Percentiles rank a stretch among this genome's conserved stretches.
These are phyloP conservation scores for Drosophila emarginata DNA, from an alignment of 2,888 invertebrate species.

Conservation along the genomic window DNA sequence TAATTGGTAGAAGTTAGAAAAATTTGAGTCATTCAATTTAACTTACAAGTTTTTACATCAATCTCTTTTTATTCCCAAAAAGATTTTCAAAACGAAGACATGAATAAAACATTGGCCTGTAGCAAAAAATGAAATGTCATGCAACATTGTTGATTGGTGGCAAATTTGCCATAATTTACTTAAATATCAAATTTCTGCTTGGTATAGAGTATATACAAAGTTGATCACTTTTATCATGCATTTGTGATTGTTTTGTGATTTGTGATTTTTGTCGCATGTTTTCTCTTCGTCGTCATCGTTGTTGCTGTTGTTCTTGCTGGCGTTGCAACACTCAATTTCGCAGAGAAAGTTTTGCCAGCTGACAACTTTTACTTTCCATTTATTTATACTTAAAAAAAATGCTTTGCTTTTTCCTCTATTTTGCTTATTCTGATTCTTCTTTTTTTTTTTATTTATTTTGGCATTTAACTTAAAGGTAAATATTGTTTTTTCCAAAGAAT, in stretches of 20 bases:
- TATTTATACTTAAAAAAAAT: neutral
- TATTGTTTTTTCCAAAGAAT: slow-evolving; percentile 19
- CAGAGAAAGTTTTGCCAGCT: slow-evolving; percentile 29
- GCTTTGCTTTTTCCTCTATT: slow-evolving; percentile 9
- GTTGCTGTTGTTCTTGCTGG: neutral
- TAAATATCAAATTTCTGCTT: too few species aligned
- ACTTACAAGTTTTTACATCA: too few species aligned
- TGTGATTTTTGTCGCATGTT: slow-evolving; percentile 2
- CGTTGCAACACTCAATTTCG: slow-evolving; percentile 5
- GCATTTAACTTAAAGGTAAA: slow-evolving; percentile 48
- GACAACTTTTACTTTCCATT: slow-evolving; percentile 21
- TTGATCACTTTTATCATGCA: neutral
- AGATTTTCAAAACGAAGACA: too few species aligned
- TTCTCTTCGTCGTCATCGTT: neutral
- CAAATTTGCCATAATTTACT: too few species aligned
- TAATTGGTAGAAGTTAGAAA: too few species aligned
- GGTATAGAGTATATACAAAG: too few species aligned
- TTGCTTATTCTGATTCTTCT: slow-evolving; percentile 36
- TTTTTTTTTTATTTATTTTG: slow-evolving; percentile 43
- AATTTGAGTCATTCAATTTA: too few species aligned
- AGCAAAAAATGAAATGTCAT: too few species aligned
- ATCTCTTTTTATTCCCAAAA: too few species aligned
- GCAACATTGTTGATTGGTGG: too few species aligned
- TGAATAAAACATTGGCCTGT: too few species aligned
- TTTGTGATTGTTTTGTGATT: neutral